phyloP scores from a whole-genome alignment of 2,888 invertebrate genomes.

The Eupithecia abbreviata region DNA sequence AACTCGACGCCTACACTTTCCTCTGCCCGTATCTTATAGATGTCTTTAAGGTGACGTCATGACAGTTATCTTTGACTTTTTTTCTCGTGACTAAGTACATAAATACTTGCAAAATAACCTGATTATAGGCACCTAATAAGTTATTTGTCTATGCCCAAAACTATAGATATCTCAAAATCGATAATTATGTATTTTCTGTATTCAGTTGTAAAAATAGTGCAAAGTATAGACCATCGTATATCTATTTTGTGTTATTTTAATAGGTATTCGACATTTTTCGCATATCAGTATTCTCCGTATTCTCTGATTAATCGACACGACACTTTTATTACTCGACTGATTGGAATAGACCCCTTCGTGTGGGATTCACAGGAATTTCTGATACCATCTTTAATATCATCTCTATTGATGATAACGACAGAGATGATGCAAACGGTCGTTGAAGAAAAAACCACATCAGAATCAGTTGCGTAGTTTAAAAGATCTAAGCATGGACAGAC shows the following conservation, averaged over 20 bases:
- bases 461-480: too few relatives aligned
- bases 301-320: neutral
- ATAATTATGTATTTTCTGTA: neutral
- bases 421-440: neutral
- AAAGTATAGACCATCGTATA: neutral
- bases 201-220: neutral
- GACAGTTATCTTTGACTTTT: neutral
- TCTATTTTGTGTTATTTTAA: neutral
- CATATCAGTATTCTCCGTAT: neutral
- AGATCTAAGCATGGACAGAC: too few relatives aligned
- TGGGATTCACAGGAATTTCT: slow-evolving; percentile 2
- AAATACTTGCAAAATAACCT: neutral
- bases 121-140: neutral
- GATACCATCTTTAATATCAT: neutral
- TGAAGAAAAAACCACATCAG: too few relatives aligned
- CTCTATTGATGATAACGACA: neutral
- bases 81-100: neutral
- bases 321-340: neutral
- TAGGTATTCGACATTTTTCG: neutral
- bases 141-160: neutral
- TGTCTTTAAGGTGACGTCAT: neutral
- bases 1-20: slow-evolving; percentile 28
- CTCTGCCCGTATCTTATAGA: slow-evolving; percentile 14
- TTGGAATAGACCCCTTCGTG: neutral
- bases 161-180: neutral